Conservation (phyloP, 2,113 vertebrate genomes). For the Ovis canadensis region DNA sequence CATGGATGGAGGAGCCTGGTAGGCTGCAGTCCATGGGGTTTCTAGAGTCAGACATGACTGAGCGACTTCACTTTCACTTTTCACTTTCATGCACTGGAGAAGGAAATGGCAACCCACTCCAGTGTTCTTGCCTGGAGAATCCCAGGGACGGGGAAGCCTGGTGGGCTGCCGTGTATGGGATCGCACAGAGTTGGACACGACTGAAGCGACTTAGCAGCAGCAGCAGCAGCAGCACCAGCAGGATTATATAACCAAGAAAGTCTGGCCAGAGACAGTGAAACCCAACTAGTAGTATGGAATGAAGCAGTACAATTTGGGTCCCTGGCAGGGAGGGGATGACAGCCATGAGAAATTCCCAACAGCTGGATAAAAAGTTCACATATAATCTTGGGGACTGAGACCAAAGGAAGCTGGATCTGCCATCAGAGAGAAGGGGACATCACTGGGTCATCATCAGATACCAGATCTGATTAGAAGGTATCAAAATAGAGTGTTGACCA, state of each 20-base stretch:
- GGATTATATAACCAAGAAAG: background rate
- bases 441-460: background rate
- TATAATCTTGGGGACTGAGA: background rate
- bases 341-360: background rate
- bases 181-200: no score
- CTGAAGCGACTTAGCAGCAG: no score
- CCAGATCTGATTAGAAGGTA: background rate
- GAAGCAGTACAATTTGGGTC: background rate
- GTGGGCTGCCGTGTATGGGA: no score
- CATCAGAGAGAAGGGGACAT: background rate
- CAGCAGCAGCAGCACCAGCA: no score
- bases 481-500: background rate
- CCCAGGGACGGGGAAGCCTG: no score
- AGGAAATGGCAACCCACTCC: no score
- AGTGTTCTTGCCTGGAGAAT: no score
- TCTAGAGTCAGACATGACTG: no score
- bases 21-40: no score
- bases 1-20: no score
- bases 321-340: background rate
- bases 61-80: no score
- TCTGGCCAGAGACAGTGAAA: background rate
- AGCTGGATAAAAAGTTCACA: background rate
- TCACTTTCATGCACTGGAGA: no score
- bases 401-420: background rate
- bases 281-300: background rate